Base-by-base conservation (phyloP, 2,113 vertebrate species). In the Eulemur macaco region DNA sequence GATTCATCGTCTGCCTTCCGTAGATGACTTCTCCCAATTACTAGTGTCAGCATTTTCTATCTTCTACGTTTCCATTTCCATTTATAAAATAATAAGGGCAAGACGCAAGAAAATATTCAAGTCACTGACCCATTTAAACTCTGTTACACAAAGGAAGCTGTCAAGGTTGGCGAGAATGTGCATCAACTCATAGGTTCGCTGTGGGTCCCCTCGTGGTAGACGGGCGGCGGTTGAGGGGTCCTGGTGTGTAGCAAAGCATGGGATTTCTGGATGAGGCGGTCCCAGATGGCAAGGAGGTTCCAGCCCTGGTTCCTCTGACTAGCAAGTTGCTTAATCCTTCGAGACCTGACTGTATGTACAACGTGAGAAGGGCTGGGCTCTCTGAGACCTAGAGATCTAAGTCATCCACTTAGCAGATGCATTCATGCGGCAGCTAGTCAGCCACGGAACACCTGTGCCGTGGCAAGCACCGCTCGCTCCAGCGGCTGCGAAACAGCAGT, bases 1-100 rank as follows among this genome's bases (percentile, higher is more conserved):
- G n/a, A 6, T n/a, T 84, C 8, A 6, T 56, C 42, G 34, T n/a
- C 47, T 78, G 27, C 31, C 39, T 39, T 66, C 64, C 45, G 25
- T 68, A 42, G 50, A 4, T 58, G 68, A 56, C 39, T 31, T 93
- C 58, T 95, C 45, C 45, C 34, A 25, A 10, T 42, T 23, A 54
- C 7, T 29, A 21, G 58, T 8, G 10, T 68, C 20, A 12, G 45
- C 37, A 52, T 34, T 77, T 95, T 66, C 37, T 86, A 64, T 50
- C 23, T 63, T 77, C 54, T 58, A 0, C 80, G 68, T 94, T 89
- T 86, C 54, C 23, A 68, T 39, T 68, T 93, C 47, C 0, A 25
- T 91, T 84, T 92, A n/a, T 76, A 85, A 94, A 80, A 81, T 84
- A 76, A 82, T 76, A 96, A 86, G 82, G 52, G 42, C 71, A 94